phyloP scores from a whole-genome alignment of 2,113 vertebrate genomes.

The Microtus ochrogaster region DNA sequence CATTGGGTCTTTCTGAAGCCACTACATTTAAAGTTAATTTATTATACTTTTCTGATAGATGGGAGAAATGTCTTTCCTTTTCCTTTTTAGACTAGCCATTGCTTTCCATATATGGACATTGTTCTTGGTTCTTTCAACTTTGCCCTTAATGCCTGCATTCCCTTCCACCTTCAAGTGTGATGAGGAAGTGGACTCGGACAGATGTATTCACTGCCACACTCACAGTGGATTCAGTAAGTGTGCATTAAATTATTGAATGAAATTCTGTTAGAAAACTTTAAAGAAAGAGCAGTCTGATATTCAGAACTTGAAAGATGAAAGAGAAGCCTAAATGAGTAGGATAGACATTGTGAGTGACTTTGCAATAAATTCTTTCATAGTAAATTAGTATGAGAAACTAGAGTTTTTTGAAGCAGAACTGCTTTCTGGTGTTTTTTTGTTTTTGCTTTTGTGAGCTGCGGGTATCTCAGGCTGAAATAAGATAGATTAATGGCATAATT shows the following conservation, averaged over 20 bases:
- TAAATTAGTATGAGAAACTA: neutral
- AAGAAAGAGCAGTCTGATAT: neutral
- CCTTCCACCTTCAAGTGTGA: neutral
- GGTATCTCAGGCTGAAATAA: neutral
- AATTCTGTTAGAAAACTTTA: conserved; percentile 2
- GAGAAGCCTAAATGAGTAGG: conserved; percentile 16
- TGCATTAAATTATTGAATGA: neutral
- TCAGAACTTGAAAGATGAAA: conserved; percentile 43
- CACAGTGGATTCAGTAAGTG: neutral
- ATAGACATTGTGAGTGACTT: neutral
- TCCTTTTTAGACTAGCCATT: neutral
- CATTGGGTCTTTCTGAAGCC: neutral
- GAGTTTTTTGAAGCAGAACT: neutral
- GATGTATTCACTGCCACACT: neutral
- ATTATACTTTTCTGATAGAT: neutral
- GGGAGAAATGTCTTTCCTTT: neutral
- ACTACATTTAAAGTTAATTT: neutral
- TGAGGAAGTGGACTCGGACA: neutral
- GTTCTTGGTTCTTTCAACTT: neutral
- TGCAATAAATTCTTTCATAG: conserved; percentile 5
- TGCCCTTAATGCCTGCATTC: neutral
- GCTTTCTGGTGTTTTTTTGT: neutral
- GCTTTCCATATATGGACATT: neutral
- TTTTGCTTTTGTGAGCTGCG: neutral
- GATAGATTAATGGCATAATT: neutral